These are phyloP conservation scores for Ammospiza caudacuta DNA, from an alignment of 2,113 vertebrate species.

Conservation along the genomic window DNA sequence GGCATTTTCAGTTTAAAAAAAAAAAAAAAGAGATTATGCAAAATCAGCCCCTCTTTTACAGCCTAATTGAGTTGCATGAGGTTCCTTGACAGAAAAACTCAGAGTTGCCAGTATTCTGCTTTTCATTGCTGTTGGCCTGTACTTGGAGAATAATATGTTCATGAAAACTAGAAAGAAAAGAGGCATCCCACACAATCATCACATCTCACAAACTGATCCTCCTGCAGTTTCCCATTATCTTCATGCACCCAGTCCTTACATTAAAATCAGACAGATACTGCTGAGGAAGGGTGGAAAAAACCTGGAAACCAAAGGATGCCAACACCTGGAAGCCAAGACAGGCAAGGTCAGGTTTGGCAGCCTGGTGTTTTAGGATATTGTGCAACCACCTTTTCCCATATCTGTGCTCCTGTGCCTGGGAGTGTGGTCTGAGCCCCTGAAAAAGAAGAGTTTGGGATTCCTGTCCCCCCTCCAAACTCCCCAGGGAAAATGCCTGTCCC, in stretches of 20 bases:
- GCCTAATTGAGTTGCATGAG: neutral
- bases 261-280: neutral
- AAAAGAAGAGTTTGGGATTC: neutral
- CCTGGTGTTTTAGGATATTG: neutral
- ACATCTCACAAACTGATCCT: neutral
- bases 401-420: neutral
- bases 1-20: neutral
- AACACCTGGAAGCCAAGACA: neutral
- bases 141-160: neutral
- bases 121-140: neutral
- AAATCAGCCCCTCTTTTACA: neutral
- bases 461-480: neutral
- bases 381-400: neutral
- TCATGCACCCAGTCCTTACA: neutral
- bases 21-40: neutral
- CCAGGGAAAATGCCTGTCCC: neutral
- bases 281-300: neutral
- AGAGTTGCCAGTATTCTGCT: neutral
- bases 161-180: slow-evolving; percentile 3
- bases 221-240: neutral
- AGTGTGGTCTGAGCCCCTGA: neutral
- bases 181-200: neutral
- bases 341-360: neutral
- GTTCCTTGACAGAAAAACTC: neutral
- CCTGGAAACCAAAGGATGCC: neutral